Conservation (phyloP, 2,888 invertebrate species). For the Plagodis dolabraria region DNA sequence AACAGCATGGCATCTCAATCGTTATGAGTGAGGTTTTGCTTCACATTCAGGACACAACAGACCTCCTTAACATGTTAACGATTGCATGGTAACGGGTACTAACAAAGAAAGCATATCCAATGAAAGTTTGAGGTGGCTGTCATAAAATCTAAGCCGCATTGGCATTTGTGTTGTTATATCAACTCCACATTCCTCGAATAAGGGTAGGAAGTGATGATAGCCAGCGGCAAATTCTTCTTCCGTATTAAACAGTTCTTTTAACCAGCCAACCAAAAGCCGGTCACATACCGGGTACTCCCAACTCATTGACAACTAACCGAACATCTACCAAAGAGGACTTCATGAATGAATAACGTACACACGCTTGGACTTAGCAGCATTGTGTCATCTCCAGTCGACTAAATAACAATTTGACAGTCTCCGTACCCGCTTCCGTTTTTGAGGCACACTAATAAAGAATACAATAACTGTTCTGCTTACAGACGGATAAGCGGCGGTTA, state of each 20-base stretch:
- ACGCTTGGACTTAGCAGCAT: conserved; percentile 61
- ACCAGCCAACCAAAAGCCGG: conserved; percentile 9
- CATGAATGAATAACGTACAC: conserved; percentile 45
- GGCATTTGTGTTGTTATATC: too few species aligned
- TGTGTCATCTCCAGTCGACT: conserved; percentile 55
- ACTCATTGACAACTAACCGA: conserved; percentile 19
- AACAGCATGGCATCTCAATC: too few species aligned
- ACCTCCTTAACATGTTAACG: too few species aligned
- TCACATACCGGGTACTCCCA: neutral
- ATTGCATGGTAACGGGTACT: too few species aligned
- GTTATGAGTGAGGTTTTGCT: too few species aligned
- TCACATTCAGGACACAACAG: too few species aligned
- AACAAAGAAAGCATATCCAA: too few species aligned
- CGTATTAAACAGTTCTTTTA: conserved; percentile 5
- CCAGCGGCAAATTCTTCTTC: neutral
- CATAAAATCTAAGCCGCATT: too few species aligned
- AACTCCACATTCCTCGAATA: too few species aligned
- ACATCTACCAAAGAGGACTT: conserved; percentile 27
- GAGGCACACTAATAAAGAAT: conserved; percentile 58
- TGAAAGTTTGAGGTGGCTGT: too few species aligned
- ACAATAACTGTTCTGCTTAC: conserved; percentile 62
- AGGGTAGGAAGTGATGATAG: neutral
- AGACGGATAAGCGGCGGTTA: conserved; percentile 41
- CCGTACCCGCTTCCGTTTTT: conserved; percentile 66
- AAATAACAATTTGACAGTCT: conserved; percentile 52